Base-by-base conservation (phyloP, 2,113 vertebrate genomes). In the Megaceryle torquata region DNA sequence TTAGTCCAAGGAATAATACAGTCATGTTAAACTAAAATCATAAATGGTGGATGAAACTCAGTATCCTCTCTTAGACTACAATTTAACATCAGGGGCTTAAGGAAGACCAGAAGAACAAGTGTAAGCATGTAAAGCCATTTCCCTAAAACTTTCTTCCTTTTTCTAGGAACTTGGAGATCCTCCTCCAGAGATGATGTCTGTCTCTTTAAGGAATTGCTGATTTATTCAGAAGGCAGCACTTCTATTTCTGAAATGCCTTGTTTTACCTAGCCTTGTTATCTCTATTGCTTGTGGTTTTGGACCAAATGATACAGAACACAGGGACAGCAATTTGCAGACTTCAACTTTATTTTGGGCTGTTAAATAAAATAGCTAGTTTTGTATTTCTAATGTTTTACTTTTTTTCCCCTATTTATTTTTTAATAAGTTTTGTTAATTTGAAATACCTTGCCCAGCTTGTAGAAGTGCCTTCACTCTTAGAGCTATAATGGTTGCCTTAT, bases 231-330 rank as follows among this genome's bases (percentile, higher is more conserved):
- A n/a, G 19, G 19, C 7, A 67, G 2, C 5, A 44, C 11, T 33
- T 17, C 2, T 77, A 12, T 67, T 75, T 67, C 35, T 61, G 13
- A 71, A 89, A 44, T 33, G 11, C 7, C 10, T 75, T 54, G 13
- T 31, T 94, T 78, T 59, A 75, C 8, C 3, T 18, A 31, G 22
- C 37, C n/a, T n/a, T 67, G 8, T 21, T 80, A 65, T 69, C 22
- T 60, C 10, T 63, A 35, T 60, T 8, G 6, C 57, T 60, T 10
- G 61, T 54, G 39, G 3, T 18, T 84, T 77, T 65, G 59, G 35
- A 65, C 3, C 4, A 69, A 84, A 83, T 41, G 9, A 29, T 24
- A n/a, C 8, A 77, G 29, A 17, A 25, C 29, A 72, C 0, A 0
- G 86, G n/a, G 88, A 53, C 10, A 59, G 16, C 25, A 46, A 21